Percentiles rank a stretch among this genome's conserved stretches.
Conservation (phyloP, 2,888 invertebrate species). For the Chrysomela aeneicollis region DNA sequence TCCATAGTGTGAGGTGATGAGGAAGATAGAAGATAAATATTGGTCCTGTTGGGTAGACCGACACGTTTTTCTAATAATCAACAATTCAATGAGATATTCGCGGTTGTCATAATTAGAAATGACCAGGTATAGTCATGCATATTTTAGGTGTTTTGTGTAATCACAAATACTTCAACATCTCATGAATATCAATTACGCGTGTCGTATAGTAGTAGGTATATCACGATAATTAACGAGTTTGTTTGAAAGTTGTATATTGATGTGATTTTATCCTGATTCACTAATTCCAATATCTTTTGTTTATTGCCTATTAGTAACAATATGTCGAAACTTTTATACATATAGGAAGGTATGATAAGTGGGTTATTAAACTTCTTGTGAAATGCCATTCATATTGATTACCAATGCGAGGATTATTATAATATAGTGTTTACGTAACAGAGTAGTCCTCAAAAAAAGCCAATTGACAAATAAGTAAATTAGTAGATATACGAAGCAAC, state of each 20-base stretch:
- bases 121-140: too few species aligned
- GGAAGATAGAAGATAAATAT: too few species aligned
- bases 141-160: too few species aligned
- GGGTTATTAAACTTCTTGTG: constrained; percentile 19
- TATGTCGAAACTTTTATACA: constrained; percentile 16
- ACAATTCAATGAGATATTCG: too few species aligned
- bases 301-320: constrained; percentile 11
- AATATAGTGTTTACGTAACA: constrained; percentile 25
- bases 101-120: too few species aligned
- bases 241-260: background rate
- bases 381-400: constrained; percentile 8
- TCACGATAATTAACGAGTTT: background rate
- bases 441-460: constrained; percentile 17
- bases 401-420: constrained; percentile 16
- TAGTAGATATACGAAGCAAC: constrained; percentile 45
- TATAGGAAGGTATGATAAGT: constrained; percentile 9
- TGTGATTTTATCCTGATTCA: constrained; percentile 1
- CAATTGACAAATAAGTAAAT: constrained; percentile 45
- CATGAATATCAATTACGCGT: too few species aligned
- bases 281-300: background rate
- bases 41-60: too few species aligned
- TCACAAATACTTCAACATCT: too few species aligned
- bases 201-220: background rate
- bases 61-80: too few species aligned
- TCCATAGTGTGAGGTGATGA: too few species aligned